Evolutionary conservation across 2,797 vertebrate genomes (phyloP).

Genomic region (Scleropages formosus): DNA sequence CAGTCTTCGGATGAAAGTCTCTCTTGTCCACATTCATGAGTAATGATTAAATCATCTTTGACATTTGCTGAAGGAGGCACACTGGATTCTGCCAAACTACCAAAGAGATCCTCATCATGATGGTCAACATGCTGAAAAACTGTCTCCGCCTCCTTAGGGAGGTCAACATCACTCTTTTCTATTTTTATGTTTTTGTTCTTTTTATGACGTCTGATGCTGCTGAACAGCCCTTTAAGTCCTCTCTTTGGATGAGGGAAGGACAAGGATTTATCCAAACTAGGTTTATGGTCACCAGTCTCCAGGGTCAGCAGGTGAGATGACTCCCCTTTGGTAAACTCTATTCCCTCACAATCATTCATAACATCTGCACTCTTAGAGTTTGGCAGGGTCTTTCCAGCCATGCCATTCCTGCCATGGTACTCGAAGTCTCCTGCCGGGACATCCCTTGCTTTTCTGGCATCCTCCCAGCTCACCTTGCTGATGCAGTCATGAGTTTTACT

Average conservation of each 20-base stretch:
- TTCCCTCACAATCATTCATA: conserved; percentile 54
- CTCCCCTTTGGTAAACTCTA: conserved; percentile 43
- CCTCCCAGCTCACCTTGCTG: conserved; percentile 68
- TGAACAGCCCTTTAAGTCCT: conserved; percentile 85
- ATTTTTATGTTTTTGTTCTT: conserved; percentile 73
- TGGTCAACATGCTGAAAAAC: conserved; percentile 48
- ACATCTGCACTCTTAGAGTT: conserved; percentile 64
- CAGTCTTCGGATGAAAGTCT: conserved; percentile 30
- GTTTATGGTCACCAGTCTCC: conserved; percentile 59
- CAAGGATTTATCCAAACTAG: conserved; percentile 66
- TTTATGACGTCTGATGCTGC: conserved; percentile 86
- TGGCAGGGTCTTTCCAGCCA: conserved; percentile 52
- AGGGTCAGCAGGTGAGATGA: conserved; percentile 41
- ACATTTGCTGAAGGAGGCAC: conserved; percentile 64
- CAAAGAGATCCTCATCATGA: conserved; percentile 56
- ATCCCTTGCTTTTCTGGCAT: conserved; percentile 49
- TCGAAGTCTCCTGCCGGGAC: conserved; percentile 60
- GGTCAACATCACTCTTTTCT: conserved; percentile 67
- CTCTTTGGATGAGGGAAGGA: conserved; percentile 78
- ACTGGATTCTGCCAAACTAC: conserved; percentile 56
- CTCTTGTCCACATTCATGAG: conserved; percentile 55
- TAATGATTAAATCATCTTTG: conserved; percentile 44
- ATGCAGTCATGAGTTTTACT: conserved; percentile 89
- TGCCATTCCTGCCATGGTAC: conserved; percentile 55
- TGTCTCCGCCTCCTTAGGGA: conserved; percentile 56